phyloP scores from a whole-genome alignment of 2,113 vertebrate genomes.

The Girardinichthys multiradiatus region DNA sequence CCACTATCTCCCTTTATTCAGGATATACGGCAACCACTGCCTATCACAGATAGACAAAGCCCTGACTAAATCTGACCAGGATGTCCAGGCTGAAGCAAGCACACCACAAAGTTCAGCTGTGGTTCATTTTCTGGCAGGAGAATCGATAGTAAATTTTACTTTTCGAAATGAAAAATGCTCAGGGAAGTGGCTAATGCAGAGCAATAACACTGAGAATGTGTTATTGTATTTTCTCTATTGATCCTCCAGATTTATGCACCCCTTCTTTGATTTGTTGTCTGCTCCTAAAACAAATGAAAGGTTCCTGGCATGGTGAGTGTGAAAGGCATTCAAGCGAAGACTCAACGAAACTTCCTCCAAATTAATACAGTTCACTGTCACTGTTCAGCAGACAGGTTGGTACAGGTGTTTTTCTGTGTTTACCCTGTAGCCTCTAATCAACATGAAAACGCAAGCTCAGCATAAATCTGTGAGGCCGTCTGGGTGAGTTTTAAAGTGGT shows the following conservation, averaged over 20 bases:
- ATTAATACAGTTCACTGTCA: constrained; percentile 32
- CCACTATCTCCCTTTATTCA: constrained; percentile 50
- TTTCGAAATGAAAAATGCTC: constrained; percentile 55
- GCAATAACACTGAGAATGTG: constrained; percentile 41
- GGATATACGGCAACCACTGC: constrained; percentile 68
- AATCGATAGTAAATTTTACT: constrained; percentile 59
- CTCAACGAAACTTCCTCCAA: constrained; percentile 28
- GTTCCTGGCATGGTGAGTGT: constrained; percentile 20
- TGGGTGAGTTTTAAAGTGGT: constrained; percentile 58
- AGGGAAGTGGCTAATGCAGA: constrained; percentile 48
- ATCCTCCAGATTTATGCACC: constrained; percentile 43
- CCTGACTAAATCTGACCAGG: constrained; percentile 44
- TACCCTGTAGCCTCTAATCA: constrained; percentile 35
- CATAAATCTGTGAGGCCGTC: constrained; percentile 61
- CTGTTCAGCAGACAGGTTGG: constrained; percentile 16
- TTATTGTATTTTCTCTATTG: constrained; percentile 61
- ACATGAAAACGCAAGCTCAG: constrained; percentile 54
- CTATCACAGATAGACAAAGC: constrained; percentile 67
- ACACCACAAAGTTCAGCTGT: constrained; percentile 34
- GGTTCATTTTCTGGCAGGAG: constrained; percentile 27
- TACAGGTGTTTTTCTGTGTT: constrained; percentile 38
- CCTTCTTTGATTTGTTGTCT: constrained; percentile 7
- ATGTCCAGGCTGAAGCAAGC: constrained; percentile 47
- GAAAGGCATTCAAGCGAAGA: neutral
- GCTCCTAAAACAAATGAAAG: constrained; percentile 52